Evolutionary conservation across 1,140 invertebrate species (phyloP).

Genomic region (Ooceraea biroi): DNA sequence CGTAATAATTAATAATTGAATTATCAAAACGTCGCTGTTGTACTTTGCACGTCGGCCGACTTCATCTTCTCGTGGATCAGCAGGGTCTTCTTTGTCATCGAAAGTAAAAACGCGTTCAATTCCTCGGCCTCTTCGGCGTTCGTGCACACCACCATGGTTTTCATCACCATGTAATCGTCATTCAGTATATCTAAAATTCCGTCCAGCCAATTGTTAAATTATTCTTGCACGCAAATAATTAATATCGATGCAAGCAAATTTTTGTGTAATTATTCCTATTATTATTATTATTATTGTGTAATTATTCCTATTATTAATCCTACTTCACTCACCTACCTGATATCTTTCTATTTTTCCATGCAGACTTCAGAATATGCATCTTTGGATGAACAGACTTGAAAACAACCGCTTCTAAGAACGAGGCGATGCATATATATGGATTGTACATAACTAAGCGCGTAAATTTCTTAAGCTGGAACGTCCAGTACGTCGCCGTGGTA

Average conservation of each 20-base stretch:
- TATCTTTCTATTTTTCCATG: constrained; percentile 74
- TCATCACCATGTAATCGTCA: constrained; percentile 59
- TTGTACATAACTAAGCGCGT: constrained; percentile 69
- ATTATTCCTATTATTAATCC: neutral
- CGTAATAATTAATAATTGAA: neutral
- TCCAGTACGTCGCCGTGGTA: constrained; percentile 77
- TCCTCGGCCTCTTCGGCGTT: constrained; percentile 75
- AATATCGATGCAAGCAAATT: neutral
- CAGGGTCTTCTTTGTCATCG: constrained; percentile 67
- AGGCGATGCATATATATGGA: constrained; percentile 83
- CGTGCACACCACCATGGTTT: constrained; percentile 80
- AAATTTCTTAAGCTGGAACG: constrained; percentile 74
- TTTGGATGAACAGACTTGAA: constrained; percentile 76
- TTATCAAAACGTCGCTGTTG: constrained; percentile 4
- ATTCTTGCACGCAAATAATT: constrained; percentile 6
- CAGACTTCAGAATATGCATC: constrained; percentile 66
- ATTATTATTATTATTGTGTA: neutral
- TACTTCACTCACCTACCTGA: constrained; percentile 63
- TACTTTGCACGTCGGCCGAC: constrained; percentile 71
- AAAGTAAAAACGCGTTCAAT: constrained; percentile 74
- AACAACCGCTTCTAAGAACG: constrained; percentile 82
- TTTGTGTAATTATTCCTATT: neutral
- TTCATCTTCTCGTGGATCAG: constrained; percentile 77
- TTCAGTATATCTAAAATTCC: constrained; percentile 72
- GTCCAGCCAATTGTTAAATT: neutral